These are phyloP conservation scores for Cygnus buccinator DNA, from an alignment of 2,113 vertebrate species.

Conservation along the genomic window DNA sequence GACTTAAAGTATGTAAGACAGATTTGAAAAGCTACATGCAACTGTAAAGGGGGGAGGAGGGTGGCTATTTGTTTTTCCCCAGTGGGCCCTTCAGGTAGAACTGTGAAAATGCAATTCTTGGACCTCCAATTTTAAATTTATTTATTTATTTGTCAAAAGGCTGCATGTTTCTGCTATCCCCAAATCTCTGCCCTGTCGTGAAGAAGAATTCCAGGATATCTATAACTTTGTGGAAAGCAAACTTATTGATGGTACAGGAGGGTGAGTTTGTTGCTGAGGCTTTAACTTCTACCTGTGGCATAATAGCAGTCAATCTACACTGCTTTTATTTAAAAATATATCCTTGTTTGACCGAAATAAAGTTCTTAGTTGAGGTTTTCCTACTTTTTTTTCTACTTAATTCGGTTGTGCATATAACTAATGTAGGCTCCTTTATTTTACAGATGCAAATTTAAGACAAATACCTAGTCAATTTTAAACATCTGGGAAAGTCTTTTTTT, in stretches of 20 bases:
- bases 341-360: neutral
- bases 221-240: constrained; percentile 98
- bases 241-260: constrained; percentile 90
- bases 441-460: neutral
- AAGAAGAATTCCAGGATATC: constrained; percentile 95
- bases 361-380: neutral
- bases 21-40: neutral
- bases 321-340: neutral
- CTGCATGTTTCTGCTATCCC: constrained; percentile 92
- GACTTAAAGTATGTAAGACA: neutral
- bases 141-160: constrained; percentile 68
- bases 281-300: neutral
- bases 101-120: neutral
- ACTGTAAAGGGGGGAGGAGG: neutral
- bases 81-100: neutral
- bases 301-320: neutral
- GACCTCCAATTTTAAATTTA: neutral
- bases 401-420: neutral
- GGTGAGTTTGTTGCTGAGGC: constrained; percentile 79
- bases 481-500: neutral
- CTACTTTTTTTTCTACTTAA: neutral
- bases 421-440: neutral
- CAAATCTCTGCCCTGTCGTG: constrained; percentile 93
- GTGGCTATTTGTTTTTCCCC: neutral
- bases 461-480: neutral